Conservation (phyloP, 2,113 vertebrate species). For the Sylvietta virens region DNA sequence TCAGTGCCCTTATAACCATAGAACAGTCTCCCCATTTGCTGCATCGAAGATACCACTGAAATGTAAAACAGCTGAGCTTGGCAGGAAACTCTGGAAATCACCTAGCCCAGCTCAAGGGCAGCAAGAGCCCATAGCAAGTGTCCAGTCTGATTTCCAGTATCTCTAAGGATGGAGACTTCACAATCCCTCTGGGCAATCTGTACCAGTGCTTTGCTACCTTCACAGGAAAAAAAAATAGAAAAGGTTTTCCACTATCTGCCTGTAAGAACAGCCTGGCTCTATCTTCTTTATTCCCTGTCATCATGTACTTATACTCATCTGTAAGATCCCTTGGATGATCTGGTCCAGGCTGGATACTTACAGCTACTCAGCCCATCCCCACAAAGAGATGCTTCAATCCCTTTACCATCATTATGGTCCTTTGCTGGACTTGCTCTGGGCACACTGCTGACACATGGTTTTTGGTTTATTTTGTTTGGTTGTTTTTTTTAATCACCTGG, state of each 20-base stretch:
- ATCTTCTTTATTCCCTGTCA: background rate
- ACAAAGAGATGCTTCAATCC: background rate
- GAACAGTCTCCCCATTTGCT: background rate
- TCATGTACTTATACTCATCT: background rate
- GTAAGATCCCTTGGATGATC: background rate
- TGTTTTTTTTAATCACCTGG: background rate
- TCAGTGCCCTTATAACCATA: background rate
- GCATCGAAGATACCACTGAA: background rate
- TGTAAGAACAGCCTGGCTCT: background rate
- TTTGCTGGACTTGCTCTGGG: background rate
- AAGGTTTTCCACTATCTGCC: background rate
- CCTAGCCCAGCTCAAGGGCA: background rate
- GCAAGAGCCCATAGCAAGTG: background rate
- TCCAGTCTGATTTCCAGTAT: background rate
- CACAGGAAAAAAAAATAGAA: background rate
- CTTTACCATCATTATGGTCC: background rate
- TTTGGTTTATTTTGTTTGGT: background rate
- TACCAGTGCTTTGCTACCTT: background rate
- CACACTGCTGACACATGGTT: background rate
- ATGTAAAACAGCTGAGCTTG: background rate
- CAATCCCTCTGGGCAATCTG: background rate
- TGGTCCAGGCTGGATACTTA: background rate
- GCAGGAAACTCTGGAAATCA: background rate
- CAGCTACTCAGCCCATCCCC: background rate
- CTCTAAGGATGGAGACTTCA: background rate